Evolutionary conservation across 2,888 invertebrate species (phyloP), one percentile per base, ranked within the genome.

Genomic region (Tachystola acroxantha): DNA sequence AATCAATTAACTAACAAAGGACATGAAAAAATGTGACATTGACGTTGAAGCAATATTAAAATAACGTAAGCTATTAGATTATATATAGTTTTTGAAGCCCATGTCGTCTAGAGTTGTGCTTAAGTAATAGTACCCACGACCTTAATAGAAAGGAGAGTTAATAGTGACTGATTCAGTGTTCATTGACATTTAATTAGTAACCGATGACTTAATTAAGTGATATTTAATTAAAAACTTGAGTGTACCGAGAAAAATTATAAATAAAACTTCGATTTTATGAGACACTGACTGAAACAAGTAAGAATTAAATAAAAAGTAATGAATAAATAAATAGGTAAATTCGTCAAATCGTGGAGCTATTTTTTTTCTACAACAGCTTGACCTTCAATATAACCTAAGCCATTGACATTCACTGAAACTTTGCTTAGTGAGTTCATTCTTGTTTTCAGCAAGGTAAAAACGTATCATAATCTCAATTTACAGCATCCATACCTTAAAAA

Each of bases 351-450:
- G 70, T 78, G 82, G 84, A 71, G 84, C 85, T 85, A 86, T 50
- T 81, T 85, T 85, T 84, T 85, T 86, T 78, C 85, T 85, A 85
- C 85, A 85, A 85, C 85, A 84, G 74, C 64, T 50, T 44, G 45
- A 53, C 53, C 53, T 57, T 37, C 41, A 39, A 2, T 24, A 24
- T 16, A 14, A 7, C 25, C 37, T 43, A 50, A 33, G 29, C 38
- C 41, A 40, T 46, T 45, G 48, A 42, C 42, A 45, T 46, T 50
- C 47, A 48, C 47, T 45, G 16, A 24, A 4, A 9, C n/a, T 24
- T n/a, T 12, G 7, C 29, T 9, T 4, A n/a, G 10, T 13, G 13
- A 28, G 28, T 6, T 13, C 13, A 28, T n/a, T n/a, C n/a, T n/a
- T n/a, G n/a, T n/a, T n/a, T n/a, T n/a, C n/a, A n/a, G n/a, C n/a